phyloP scores from a whole-genome alignment of 2,888 invertebrate genomes.

The Clivina fossor region DNA sequence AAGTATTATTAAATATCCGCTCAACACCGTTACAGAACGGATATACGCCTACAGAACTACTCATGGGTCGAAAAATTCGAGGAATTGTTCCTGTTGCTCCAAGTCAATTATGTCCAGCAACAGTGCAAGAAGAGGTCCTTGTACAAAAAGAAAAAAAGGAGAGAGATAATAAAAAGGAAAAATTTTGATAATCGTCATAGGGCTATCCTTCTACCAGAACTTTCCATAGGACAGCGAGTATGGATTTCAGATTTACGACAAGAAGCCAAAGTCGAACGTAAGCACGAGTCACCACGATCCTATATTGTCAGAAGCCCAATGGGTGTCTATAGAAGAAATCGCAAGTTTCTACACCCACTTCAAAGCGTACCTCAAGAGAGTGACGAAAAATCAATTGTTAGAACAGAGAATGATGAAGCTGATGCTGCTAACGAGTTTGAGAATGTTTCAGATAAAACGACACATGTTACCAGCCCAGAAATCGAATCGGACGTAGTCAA shows the following conservation, averaged over 20 bases:
- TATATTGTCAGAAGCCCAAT: constrained; percentile 29
- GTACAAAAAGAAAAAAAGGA: constrained; percentile 31
- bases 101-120: constrained; percentile 10
- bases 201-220: constrained; percentile 30
- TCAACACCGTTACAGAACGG: constrained; percentile 40
- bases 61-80: constrained; percentile 41
- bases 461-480: no score
- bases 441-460: no score
- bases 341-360: constrained; percentile 6
- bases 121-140: constrained; percentile 10
- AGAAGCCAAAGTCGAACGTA: constrained; percentile 30
- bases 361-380: no score
- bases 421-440: no score
- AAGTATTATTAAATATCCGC: constrained; percentile 40
- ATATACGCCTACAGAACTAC: constrained; percentile 42
- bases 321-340: constrained; percentile 6
- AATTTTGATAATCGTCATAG: constrained; percentile 37
- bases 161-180: constrained; percentile 34
- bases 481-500: no score
- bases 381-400: no score
- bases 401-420: no score
- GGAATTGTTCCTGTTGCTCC: constrained; percentile 36
- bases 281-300: constrained; percentile 21
- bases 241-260: constrained; percentile 40
- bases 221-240: constrained; percentile 37